phyloP scores from a whole-genome alignment of 2,888 invertebrate species.

The Strigamia maritima region DNA sequence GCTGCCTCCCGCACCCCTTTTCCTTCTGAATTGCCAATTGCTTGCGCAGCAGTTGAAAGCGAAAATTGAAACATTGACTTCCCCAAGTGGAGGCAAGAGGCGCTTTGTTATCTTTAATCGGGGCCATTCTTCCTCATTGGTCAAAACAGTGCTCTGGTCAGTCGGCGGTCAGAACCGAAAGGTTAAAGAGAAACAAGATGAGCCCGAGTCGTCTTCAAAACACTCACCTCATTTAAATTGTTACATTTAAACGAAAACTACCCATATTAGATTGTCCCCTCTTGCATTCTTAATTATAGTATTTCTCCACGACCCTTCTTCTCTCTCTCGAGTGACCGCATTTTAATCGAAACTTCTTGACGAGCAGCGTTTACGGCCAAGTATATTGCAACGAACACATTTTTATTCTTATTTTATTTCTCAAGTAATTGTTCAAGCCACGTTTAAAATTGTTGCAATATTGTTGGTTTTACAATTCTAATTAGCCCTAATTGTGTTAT shows the following conservation, averaged over 20 bases:
- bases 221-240: conserved; percentile 22
- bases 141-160: conserved; percentile 6
- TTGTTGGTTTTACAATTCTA: too few species aligned
- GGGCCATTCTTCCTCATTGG: conserved; percentile 27
- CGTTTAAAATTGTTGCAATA: background rate
- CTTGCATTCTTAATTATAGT: conserved; percentile 11
- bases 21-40: conserved; percentile 32
- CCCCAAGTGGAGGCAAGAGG: conserved; percentile 34
- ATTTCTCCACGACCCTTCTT: background rate
- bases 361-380: background rate
- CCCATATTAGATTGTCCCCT: conserved; percentile 15
- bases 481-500: too few species aligned
- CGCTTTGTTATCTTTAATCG: conserved; percentile 34
- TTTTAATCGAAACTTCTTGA: conserved; percentile 24
- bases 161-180: conserved; percentile 24
- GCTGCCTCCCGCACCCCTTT: conserved; percentile 12
- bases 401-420: background rate
- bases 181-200: conserved; percentile 17
- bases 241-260: conserved; percentile 7
- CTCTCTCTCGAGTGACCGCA: conserved; percentile 13
- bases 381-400: background rate
- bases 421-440: background rate
- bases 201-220: background rate
- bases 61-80: conserved; percentile 27
- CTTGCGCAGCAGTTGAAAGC: conserved; percentile 25